phyloP scores from a whole-genome alignment of 2,888 invertebrate species.

The Leptogaster cylindrica region DNA sequence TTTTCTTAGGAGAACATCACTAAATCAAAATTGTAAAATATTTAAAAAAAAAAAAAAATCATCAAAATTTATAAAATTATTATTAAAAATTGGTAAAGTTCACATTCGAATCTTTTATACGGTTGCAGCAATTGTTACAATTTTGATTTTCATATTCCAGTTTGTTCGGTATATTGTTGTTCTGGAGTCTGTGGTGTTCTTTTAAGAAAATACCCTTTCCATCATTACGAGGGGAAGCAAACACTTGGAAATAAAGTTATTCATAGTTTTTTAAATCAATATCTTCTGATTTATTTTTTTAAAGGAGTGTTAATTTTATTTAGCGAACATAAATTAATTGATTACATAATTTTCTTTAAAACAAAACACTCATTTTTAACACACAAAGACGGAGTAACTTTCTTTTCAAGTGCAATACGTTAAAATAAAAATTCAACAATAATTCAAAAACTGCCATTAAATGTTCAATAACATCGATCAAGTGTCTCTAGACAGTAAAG shows the following conservation, averaged over 20 bases:
- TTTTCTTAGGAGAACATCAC: constrained; percentile 29
- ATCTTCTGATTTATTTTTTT: too few species aligned
- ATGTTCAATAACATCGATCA: constrained; percentile 12
- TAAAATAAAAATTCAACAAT: constrained; percentile 5
- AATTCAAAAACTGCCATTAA: constrained; percentile 21
- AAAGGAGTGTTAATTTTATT: too few species aligned
- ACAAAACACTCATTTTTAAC: not conserved
- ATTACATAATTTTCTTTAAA: too few species aligned
- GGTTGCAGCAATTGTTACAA: constrained; percentile 44
- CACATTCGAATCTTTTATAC: not conserved
- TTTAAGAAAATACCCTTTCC: not conserved
- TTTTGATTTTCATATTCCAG: constrained; percentile 42
- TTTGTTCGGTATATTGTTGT: constrained; percentile 35
- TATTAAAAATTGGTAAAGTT: not conserved
- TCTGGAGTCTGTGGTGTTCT: constrained; percentile 25
- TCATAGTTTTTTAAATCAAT: too few species aligned
- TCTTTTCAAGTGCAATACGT: not conserved
- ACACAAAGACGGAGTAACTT: not conserved
- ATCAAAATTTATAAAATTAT: constrained; percentile 1
- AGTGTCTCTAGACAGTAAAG: not conserved
- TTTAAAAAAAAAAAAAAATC: not conserved
- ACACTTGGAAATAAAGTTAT: too few species aligned
- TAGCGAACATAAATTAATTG: too few species aligned
- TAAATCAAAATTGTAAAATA: constrained; percentile 43
- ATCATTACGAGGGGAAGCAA: not conserved